Base-by-base conservation (phyloP, 2,113 vertebrate genomes). In the Hucho hucho region DNA sequence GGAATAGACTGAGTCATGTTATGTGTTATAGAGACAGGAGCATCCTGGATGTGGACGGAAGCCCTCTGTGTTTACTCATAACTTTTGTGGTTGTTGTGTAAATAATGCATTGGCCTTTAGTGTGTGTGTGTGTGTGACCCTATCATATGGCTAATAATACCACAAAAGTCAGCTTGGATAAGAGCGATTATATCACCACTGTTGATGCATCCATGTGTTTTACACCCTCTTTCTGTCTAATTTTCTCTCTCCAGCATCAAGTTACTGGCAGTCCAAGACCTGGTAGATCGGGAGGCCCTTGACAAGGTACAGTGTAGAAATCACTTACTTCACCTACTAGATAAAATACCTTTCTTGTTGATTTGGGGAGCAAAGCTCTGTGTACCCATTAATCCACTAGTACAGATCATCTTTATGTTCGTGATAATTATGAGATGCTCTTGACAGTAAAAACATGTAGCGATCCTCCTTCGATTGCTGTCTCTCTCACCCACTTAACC, bases 181-280 rank as follows among this genome's bases (percentile, higher is more conserved):
- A 49, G 7, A 47, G n/a, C 20, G 32, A 49, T 16, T 6, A 11
- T 18, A 18, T 70, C 46, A 9, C 6, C 49, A 18, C 49, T 22
- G 46, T 25, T 25, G 37, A 22, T 89, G 64, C 63, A 78, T 78
- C 2, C 0, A 75, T 79, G 88, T 75, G 88, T 75, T 46, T 66
- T 61, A 32, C 24, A 72, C 46, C 67, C 3, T 80, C 28, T 49
- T 9, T 37, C 9, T 70, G n/a, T 74, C 16, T 76, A 18, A 7
- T 32, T 32, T 32, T 74, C 61, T 73, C 56, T 83, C 89, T 89
- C 25, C 91, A 98, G 97, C 89, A 95, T 99, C 93, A 97, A 96
- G 93, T 90, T 99, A 78, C 90, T 99, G 86, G 97, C 97, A 13
- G 97, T 98, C 58, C 97, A 99, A 88, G 97, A 98, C 81, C 90